Evolutionary conservation across 2,888 invertebrate genomes (phyloP).

Genomic region (Bruchidius siliquastri): DNA sequence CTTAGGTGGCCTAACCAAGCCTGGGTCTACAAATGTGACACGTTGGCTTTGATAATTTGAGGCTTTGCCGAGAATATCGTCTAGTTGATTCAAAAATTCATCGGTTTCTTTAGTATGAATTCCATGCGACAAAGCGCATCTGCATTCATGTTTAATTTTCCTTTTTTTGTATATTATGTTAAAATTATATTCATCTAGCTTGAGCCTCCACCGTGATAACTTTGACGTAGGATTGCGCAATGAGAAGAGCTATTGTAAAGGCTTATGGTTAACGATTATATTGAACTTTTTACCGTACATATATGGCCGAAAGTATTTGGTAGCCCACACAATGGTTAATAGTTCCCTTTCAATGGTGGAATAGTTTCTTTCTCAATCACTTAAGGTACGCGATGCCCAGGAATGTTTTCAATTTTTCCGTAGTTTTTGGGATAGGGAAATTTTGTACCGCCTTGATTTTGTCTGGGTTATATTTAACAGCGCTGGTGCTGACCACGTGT

Average conservation of each 20-base stretch:
- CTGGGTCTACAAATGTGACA: background rate
- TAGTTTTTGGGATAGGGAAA: conserved; percentile 21
- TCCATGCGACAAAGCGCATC: conserved; percentile 13
- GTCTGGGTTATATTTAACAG: conserved; percentile 8
- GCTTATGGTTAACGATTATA: conserved; percentile 14
- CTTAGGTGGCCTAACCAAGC: background rate
- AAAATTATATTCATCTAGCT: conserved; percentile 13
- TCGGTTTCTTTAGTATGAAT: conserved; percentile 3
- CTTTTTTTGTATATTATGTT: conserved; percentile 12
- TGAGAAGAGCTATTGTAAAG: conserved; percentile 11
- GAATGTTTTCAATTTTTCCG: conserved; percentile 21
- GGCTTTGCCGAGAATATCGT: background rate
- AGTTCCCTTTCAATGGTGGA: conserved; percentile 25
- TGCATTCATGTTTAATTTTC: conserved; percentile 12
- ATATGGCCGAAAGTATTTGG: conserved; percentile 13
- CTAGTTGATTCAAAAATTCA: conserved; percentile 1
- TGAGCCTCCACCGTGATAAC: conserved; percentile 11
- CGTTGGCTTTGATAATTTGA: background rate
- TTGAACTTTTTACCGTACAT: too few relatives aligned
- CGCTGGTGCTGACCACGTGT: conserved; percentile 10
- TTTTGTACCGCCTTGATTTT: conserved; percentile 16
- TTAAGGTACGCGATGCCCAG: conserved; percentile 13
- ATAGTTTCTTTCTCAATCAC: conserved; percentile 9
- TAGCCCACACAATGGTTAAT: too few relatives aligned
- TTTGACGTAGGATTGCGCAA: too few relatives aligned